phyloP scores from a whole-genome alignment of 2,113 vertebrate genomes.

The Istiophorus platypterus region DNA sequence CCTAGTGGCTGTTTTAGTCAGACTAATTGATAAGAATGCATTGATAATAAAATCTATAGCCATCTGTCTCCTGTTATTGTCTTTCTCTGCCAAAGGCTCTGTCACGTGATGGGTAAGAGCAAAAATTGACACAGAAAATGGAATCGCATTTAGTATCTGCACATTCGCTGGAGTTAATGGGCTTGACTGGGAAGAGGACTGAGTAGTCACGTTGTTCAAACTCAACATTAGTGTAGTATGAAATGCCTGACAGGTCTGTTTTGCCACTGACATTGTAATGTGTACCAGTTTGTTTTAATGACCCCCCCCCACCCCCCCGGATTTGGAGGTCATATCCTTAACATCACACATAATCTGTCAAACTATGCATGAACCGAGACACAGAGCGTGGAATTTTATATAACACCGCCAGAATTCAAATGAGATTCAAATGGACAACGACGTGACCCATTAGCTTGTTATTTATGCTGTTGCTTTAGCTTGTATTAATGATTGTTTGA shows the following conservation, averaged over 20 bases:
- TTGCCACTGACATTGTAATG: conserved; percentile 2
- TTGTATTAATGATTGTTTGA: not conserved
- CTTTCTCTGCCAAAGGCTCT: conserved; percentile 12
- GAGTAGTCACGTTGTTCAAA: conserved; percentile 1
- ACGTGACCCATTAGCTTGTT: conserved; percentile 12
- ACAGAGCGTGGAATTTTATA: conserved; percentile 27
- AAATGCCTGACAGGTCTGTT: conserved; percentile 36
- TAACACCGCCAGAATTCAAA: conserved; percentile 31
- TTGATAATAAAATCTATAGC: conserved; percentile 27
- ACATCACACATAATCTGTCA: conserved; percentile 30
- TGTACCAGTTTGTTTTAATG: conserved; percentile 15
- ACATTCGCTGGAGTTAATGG: conserved; percentile 41
- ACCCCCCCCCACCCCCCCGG: not conserved
- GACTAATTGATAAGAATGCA: conserved; percentile 45
- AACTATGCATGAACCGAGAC: not conserved
- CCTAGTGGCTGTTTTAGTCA: conserved; percentile 12
- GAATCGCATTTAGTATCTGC: conserved; percentile 20
- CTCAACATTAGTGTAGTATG: conserved; percentile 9
- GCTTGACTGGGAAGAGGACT: conserved; percentile 3
- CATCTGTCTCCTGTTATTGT: conserved; percentile 29
- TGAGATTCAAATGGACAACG: conserved; percentile 12
- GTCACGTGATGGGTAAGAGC: not conserved
- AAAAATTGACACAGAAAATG: conserved; percentile 29
- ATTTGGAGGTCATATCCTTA: conserved; percentile 23
- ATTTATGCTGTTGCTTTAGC: not conserved